Evolutionary conservation across 2,797 vertebrate genomes (phyloP).

Genomic region (Sebastiscus albofasciatus): DNA sequence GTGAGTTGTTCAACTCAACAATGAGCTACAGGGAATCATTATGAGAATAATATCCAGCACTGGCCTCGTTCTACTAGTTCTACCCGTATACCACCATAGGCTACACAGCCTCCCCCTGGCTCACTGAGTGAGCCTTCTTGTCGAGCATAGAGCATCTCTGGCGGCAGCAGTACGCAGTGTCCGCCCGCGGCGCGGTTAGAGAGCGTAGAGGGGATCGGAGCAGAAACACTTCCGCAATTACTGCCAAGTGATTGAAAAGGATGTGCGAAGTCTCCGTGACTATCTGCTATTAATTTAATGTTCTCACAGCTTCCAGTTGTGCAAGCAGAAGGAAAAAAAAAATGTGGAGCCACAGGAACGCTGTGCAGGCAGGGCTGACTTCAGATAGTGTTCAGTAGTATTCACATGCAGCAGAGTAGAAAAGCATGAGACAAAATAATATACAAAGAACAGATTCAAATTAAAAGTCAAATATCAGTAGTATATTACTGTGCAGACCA

Average conservation of each 20-base stretch:
- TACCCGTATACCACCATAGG: too few relatives aligned
- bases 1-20: too few relatives aligned
- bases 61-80: too few relatives aligned
- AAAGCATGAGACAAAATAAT: not conserved
- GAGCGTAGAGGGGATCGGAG: not conserved
- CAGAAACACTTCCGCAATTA: not conserved
- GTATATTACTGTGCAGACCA: not conserved
- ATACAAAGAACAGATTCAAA: not conserved
- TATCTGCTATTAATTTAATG: constrained; percentile 47
- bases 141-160: constrained; percentile 30
- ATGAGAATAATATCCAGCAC: too few relatives aligned
- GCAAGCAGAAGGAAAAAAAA: constrained; percentile 8
- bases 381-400: not conserved
- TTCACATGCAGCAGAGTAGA: not conserved
- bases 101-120: too few relatives aligned
- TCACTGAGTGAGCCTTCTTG: constrained; percentile 28
- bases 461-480: not conserved
- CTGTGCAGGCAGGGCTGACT: not conserved
- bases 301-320: not conserved
- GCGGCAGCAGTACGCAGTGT: constrained; percentile 7
- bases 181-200: not conserved
- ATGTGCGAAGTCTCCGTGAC: constrained; percentile 31
- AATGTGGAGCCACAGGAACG: constrained; percentile 1
- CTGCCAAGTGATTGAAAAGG: constrained; percentile 24
- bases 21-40: too few relatives aligned